A percentile compares a stretch with the other conserved stretches of the same genome.
Evolutionary conservation across 2,888 invertebrate genomes (phyloP).

Genomic region (Drosophila barbarae): DNA sequence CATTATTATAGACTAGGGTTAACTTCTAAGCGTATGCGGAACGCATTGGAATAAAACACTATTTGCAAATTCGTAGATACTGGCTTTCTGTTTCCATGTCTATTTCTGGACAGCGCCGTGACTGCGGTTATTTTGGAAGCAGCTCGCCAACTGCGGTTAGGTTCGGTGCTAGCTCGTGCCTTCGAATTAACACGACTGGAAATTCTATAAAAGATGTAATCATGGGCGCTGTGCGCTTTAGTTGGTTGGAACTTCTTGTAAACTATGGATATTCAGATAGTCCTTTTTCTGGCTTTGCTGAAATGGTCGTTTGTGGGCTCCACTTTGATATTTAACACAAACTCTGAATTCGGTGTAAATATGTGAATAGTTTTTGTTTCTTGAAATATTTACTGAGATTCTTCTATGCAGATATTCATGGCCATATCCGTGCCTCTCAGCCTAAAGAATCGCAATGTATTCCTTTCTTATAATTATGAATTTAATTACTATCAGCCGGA

Average conservation of each 20-base stretch:
- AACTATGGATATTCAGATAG: neutral
- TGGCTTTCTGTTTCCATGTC: conserved; percentile 6
- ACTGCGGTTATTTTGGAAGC: conserved; percentile 15
- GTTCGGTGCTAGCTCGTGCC: conserved; percentile 3
- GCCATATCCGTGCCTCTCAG: conserved; percentile 87
- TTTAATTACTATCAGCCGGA: conserved; percentile 83
- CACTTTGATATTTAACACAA: conserved; percentile 54
- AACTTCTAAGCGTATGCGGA: conserved; percentile 24
- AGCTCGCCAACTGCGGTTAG: conserved; percentile 10
- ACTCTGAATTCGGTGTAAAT: conserved; percentile 66
- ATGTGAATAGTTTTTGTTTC: neutral
- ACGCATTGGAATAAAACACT: conserved; percentile 43
- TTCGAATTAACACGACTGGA: conserved; percentile 16
- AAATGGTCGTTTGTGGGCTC: conserved; percentile 11
- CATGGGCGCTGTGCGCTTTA: conserved; percentile 14
- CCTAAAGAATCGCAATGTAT: conserved; percentile 85
- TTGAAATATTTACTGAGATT: too few relatives aligned
- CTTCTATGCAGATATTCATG: conserved; percentile 82
- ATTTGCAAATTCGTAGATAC: conserved; percentile 26
- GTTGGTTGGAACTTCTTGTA: conserved; percentile 3
- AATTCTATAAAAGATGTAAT: conserved; percentile 26
- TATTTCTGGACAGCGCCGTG: conserved; percentile 7
- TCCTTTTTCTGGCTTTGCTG: neutral
- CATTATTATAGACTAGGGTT: conserved; percentile 36
- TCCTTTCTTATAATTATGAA: conserved; percentile 87